Conservation (phyloP, 2,797 vertebrate genomes). For the Gymnodraco acuticeps region DNA sequence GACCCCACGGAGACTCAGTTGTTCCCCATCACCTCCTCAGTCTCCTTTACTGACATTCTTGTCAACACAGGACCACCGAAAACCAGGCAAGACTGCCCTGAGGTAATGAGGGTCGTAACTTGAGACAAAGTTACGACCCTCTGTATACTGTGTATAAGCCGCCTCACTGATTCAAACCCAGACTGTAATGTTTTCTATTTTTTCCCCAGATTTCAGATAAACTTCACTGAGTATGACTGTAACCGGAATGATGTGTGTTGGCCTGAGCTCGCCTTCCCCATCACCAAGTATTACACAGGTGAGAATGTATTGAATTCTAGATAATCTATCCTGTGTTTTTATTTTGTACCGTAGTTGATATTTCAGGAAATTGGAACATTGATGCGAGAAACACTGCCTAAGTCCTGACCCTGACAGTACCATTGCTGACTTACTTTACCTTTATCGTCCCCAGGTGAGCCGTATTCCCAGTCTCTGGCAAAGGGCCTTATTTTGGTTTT, state of each 20-base stretch:
- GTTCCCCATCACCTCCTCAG: conserved; percentile 88
- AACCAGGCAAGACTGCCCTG: conserved; percentile 75
- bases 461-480: conserved; percentile 87
- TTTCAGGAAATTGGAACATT: conserved; percentile 9
- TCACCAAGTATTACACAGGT: conserved; percentile 94
- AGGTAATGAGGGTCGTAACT: not conserved
- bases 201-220: conserved; percentile 89
- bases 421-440: conserved; percentile 24
- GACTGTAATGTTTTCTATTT: not conserved
- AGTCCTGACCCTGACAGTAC: not conserved
- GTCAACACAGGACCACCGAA: conserved; percentile 78
- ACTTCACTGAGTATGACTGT: conserved; percentile 95
- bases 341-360: not conserved
- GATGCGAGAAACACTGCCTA: not conserved
- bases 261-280: conserved; percentile 92
- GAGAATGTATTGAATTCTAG: conserved; percentile 9
- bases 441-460: conserved; percentile 86
- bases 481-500: conserved; percentile 90
- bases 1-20: conserved; percentile 72
- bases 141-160: not conserved
- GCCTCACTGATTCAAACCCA: conserved; percentile 21
- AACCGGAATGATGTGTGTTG: conserved; percentile 93
- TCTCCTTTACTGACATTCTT: conserved; percentile 89
- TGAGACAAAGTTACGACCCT: not conserved
- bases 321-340: conserved; percentile 1